Percentiles rank a stretch among this genome's conserved stretches.
These are phyloP conservation scores for Drosophila baimaii DNA, from an alignment of 1,140 invertebrate genomes.

Conservation along the genomic window DNA sequence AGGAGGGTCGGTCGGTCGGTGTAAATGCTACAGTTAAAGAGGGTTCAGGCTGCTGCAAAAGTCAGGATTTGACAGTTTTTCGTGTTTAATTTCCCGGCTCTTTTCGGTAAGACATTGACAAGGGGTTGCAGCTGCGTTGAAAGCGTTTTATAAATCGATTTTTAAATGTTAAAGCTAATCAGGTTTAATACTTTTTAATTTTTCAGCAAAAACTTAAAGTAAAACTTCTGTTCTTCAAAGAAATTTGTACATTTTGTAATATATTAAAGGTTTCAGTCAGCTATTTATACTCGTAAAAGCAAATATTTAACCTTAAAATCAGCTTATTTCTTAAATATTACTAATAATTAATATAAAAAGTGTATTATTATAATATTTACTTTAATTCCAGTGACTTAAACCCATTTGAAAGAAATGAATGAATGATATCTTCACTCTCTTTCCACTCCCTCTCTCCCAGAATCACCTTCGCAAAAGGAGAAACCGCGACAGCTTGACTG, in stretches of 20 bases:
- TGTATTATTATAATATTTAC: neutral
- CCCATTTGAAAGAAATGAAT: neutral
- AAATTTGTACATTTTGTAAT: neutral
- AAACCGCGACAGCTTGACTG: conserved; percentile 56
- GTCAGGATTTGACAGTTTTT: conserved; percentile 43
- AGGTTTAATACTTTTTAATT: neutral
- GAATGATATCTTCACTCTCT: conserved; percentile 12
- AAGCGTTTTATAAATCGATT: conserved; percentile 27
- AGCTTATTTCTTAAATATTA: neutral
- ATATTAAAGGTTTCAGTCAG: neutral
- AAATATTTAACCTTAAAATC: neutral
- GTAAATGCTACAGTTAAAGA: conserved; percentile 38
- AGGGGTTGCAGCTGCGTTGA: conserved; percentile 12
- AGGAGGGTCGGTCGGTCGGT: neutral
- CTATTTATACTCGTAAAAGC: neutral
- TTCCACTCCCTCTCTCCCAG: neutral
- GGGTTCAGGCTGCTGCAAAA: conserved; percentile 36
- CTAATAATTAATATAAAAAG: neutral
- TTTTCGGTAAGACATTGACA: conserved; percentile 23
- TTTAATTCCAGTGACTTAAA: neutral
- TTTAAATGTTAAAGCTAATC: conserved; percentile 5
- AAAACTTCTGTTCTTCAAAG: neutral
- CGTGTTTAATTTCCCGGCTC: conserved; percentile 32
- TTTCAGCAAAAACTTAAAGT: neutral
- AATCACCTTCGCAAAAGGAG: conserved; percentile 9